Evolutionary conservation across 2,113 vertebrate genomes (phyloP).

Genomic region (Oncorhynchus clarkii): DNA sequence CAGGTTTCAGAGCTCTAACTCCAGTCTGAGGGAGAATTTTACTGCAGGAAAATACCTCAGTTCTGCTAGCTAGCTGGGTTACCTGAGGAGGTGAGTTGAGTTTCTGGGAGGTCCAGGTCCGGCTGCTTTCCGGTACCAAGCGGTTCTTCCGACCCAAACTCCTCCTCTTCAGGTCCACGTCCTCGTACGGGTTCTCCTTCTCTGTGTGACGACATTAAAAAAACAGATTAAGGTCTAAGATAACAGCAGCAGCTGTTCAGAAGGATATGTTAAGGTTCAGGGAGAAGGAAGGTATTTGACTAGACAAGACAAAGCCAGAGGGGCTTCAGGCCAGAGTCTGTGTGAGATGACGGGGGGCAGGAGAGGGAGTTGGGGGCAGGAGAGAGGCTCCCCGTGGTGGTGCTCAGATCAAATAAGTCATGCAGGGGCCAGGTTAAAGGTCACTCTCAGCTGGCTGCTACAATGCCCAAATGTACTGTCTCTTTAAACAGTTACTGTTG

Average conservation of each 20-base stretch:
- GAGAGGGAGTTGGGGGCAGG: conserved; percentile 26
- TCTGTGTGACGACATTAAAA: conserved; percentile 63
- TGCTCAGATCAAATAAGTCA: conserved; percentile 76
- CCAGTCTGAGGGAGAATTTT: not conserved
- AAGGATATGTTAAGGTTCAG: not conserved
- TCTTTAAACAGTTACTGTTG: conserved; percentile 62
- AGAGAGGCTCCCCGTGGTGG: conserved; percentile 60
- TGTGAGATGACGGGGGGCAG: conserved; percentile 13
- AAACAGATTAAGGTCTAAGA: conserved; percentile 39
- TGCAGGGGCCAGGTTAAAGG: conserved; percentile 72
- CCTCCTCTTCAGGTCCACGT: conserved; percentile 92
- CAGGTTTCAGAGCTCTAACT: conserved; percentile 23
- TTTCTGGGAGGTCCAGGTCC: conserved; percentile 88
- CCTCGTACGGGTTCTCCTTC: conserved; percentile 98
- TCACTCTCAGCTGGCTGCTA: conserved; percentile 61
- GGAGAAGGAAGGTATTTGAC: not conserved
- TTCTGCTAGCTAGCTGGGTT: conserved; percentile 42
- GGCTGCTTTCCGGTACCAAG: conserved; percentile 82
- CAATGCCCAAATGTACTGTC: conserved; percentile 40
- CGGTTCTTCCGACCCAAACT: conserved; percentile 82
- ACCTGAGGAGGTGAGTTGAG: conserved; percentile 88
- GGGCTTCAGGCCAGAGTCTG: not conserved
- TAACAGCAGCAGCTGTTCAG: conserved; percentile 32
- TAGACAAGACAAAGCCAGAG: too few relatives aligned
- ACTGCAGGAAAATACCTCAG: conserved; percentile 15